These are phyloP conservation scores for Jacana jacana DNA, from an alignment of 2,113 vertebrate genomes.

Conservation along the genomic window DNA sequence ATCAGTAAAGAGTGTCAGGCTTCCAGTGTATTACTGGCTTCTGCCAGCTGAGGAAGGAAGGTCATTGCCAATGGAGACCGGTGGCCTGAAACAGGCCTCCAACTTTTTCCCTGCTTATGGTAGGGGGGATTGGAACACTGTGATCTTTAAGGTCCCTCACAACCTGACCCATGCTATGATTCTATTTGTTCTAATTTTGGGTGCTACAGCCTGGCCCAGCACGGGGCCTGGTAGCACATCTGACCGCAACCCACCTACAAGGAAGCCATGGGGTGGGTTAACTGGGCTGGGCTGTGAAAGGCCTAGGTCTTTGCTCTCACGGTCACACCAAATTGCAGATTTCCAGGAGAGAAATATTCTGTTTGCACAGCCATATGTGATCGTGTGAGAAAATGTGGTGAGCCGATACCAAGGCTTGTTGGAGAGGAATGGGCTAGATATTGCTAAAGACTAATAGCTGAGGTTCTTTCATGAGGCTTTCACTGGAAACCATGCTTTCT, in stretches of 20 bases:
- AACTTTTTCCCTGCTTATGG: no score
- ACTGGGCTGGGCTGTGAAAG: background rate
- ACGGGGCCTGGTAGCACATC: background rate
- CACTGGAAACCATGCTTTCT: background rate
- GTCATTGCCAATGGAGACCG: fast-evolving
- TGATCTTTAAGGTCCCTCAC: no score
- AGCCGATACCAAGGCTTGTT: background rate
- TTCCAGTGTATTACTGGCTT: background rate
- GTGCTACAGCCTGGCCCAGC: fast-evolving
- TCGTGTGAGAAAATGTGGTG: background rate
- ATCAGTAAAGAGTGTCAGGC: background rate
- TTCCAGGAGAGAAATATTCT: background rate
- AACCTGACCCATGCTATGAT: no score
- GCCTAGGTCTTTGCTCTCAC: background rate
- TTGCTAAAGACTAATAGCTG: background rate
- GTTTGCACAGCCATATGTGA: background rate
- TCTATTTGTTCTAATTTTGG: background rate
- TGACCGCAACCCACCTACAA: background rate
- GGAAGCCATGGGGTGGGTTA: background rate
- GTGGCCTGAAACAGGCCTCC: background rate
- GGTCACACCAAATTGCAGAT: background rate
- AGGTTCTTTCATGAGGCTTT: background rate
- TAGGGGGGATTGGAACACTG: no score
- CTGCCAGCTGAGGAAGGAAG: background rate
- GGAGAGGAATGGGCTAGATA: background rate